Evolutionary conservation across 2,888 invertebrate species (phyloP).

Genomic region (Ophion obscuratus): DNA sequence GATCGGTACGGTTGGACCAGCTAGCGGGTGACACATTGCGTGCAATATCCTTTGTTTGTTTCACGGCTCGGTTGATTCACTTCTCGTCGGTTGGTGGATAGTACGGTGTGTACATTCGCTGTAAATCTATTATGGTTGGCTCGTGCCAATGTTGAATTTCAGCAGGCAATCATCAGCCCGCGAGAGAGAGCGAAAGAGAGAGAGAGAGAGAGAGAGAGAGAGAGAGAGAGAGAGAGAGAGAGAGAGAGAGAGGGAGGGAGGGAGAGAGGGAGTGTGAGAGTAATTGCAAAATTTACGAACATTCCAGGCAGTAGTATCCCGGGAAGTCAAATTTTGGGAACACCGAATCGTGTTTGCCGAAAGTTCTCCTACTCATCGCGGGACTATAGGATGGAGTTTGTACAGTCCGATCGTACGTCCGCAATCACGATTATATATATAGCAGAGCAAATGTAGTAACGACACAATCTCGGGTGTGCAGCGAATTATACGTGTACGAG

Average conservation of each 20-base stretch:
- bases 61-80: slow-evolving; percentile 77
- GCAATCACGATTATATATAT: slow-evolving; percentile 45
- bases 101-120: slow-evolving; percentile 72
- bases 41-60: slow-evolving; percentile 82
- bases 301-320: slow-evolving; percentile 11
- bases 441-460: slow-evolving; percentile 69
- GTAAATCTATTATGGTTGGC: slow-evolving; percentile 74
- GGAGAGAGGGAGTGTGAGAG: not conserved
- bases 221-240: not conserved
- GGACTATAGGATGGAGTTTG: slow-evolving; percentile 22
- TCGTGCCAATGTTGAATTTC: slow-evolving; percentile 53
- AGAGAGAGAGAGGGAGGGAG: too few relatives aligned
- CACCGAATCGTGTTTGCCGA: slow-evolving; percentile 22
- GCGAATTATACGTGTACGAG: slow-evolving; percentile 77
- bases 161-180: slow-evolving; percentile 31
- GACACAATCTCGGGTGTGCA: slow-evolving; percentile 72
- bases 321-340: slow-evolving; percentile 34
- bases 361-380: slow-evolving; percentile 18
- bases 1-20: slow-evolving; percentile 73
- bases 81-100: slow-evolving; percentile 61
- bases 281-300: slow-evolving; percentile 45
- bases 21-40: slow-evolving; percentile 77
- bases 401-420: slow-evolving; percentile 26
- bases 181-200: too few relatives aligned
- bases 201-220: not conserved